These are phyloP conservation scores for Schizaphis graminum DNA, from an alignment of 2,888 invertebrate species.

Conservation along the genomic window DNA sequence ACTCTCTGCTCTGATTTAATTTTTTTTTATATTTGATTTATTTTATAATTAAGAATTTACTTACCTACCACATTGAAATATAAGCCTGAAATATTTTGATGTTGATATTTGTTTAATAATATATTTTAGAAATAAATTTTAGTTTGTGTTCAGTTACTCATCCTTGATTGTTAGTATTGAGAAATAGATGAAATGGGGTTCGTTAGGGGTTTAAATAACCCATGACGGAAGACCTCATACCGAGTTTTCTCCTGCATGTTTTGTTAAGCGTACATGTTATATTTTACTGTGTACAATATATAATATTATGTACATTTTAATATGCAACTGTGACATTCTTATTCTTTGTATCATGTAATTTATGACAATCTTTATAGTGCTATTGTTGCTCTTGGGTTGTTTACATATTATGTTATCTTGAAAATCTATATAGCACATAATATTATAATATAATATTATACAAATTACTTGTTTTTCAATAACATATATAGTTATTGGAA, in stretches of 20 bases:
- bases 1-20: not conserved
- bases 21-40: not conserved
- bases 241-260: not conserved
- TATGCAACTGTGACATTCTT: not conserved
- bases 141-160: not conserved
- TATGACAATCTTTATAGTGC: not conserved
- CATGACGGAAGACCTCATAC: slow-evolving; percentile 7
- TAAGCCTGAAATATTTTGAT: not conserved
- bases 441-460: not conserved
- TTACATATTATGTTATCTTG: not conserved
- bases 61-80: not conserved
- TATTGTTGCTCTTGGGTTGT: not conserved
- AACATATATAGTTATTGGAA: not conserved
- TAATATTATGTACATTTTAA: not conserved
- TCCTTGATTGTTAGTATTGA: not conserved
- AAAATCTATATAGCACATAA: not conserved
- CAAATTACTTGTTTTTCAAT: not conserved
- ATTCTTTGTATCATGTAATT: not conserved
- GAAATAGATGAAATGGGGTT: not conserved
- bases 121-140: not conserved
- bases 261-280: not conserved
- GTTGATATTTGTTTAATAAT: not conserved
- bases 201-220: slow-evolving; percentile 28
- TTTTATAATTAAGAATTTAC: not conserved
- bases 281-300: not conserved